These are phyloP conservation scores for Scelioninae gen. 1 DNA, from an alignment of 2,888 invertebrate species.

Conservation along the genomic window DNA sequence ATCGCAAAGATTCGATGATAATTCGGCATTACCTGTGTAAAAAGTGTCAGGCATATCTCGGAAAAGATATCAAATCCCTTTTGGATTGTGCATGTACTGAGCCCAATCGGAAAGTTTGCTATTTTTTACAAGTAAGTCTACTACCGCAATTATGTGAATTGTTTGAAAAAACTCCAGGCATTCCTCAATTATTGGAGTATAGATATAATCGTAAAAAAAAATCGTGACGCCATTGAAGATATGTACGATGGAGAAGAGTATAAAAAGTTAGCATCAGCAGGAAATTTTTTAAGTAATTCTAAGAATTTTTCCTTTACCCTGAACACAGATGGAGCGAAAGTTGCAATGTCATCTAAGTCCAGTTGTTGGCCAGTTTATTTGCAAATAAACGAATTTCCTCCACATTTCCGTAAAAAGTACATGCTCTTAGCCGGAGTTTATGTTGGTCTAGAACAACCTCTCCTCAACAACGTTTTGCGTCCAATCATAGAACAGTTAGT, in stretches of 20 bases:
- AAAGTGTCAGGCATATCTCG: conserved; percentile 8
- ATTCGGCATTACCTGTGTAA: conserved; percentile 17
- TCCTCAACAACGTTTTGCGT: conserved; percentile 5
- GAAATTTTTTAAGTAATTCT: conserved; percentile 35
- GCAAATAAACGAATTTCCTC: conserved; percentile 67
- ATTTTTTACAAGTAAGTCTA: conserved; percentile 11
- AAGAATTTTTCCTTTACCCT: conserved; percentile 53
- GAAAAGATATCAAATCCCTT: background rate
- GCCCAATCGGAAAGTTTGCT: background rate
- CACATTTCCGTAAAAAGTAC: conserved; percentile 56
- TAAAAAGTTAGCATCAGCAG: conserved; percentile 17
- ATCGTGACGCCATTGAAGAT: conserved; percentile 41
- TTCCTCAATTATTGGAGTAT: background rate
- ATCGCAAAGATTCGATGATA: conserved; percentile 13
- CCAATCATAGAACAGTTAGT: conserved; percentile 22
- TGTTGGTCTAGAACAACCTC: conserved; percentile 49
- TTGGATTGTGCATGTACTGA: conserved; percentile 8
- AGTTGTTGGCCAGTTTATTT: conserved; percentile 61
- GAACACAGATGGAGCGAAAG: conserved; percentile 52
- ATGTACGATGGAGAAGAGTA: conserved; percentile 63
- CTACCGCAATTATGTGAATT: conserved; percentile 4
- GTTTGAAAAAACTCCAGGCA: conserved; percentile 6
- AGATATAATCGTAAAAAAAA: conserved; percentile 18
- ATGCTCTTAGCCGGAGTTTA: conserved; percentile 52
- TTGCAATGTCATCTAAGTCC: conserved; percentile 37